phyloP scores from a whole-genome alignment of 1,140 invertebrate genomes.

The Formica exsecta region DNA sequence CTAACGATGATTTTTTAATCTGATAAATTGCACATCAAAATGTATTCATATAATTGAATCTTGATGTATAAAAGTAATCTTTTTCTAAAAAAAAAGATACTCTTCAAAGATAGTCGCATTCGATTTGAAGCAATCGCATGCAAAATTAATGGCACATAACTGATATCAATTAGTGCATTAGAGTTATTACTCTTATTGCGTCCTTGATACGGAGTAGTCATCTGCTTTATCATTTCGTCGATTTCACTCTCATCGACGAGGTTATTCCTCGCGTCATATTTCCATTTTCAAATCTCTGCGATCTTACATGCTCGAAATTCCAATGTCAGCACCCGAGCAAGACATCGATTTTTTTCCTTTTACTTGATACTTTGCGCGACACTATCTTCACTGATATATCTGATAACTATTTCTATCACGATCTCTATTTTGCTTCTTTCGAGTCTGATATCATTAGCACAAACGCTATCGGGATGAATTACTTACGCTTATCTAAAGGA shows the following conservation, averaged over 20 bases:
- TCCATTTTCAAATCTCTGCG: slow-evolving; percentile 46
- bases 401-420: slow-evolving; percentile 44
- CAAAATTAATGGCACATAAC: not conserved
- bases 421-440: not conserved
- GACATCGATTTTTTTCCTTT: slow-evolving; percentile 43
- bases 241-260: slow-evolving; percentile 22
- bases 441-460: slow-evolving; percentile 6
- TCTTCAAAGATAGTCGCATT: not conserved
- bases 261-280: slow-evolving; percentile 31
- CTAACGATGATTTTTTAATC: not conserved
- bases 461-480: not conserved
- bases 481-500: slow-evolving; percentile 2
- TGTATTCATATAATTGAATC: not conserved
- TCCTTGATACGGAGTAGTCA: slow-evolving; percentile 12
- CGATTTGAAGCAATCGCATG: not conserved
- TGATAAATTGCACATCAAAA: not conserved
- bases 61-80: not conserved
- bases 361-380: slow-evolving; percentile 14
- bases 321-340: slow-evolving; percentile 46
- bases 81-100: not conserved
- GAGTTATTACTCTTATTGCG: slow-evolving; percentile 12
- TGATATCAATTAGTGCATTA: not conserved
- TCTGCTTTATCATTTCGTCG: slow-evolving; percentile 22
- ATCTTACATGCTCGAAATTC: slow-evolving; percentile 45
- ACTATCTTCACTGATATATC: slow-evolving; percentile 30